These are phyloP conservation scores for Cyprinodon diabolis DNA, from an alignment of 2,797 vertebrate genomes.

Conservation along the genomic window DNA sequence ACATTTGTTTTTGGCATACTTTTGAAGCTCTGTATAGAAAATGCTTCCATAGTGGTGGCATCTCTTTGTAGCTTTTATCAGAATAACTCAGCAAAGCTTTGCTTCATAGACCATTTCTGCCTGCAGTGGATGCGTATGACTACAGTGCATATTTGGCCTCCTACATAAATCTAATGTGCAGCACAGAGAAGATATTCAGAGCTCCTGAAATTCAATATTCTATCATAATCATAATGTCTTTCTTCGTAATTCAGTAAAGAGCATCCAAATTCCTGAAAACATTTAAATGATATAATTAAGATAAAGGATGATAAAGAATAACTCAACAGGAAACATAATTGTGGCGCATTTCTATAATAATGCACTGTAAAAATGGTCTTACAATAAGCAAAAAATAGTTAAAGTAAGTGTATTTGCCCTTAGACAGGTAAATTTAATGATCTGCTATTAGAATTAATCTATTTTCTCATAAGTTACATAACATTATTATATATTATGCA, in stretches of 20 bases:
- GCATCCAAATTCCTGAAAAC: not conserved
- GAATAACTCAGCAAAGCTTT: not conserved
- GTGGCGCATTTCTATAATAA: too few species aligned
- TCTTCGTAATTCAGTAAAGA: not conserved
- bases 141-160: not conserved
- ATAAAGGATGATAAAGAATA: too few species aligned
- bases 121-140: not conserved
- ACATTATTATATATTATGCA: too few species aligned
- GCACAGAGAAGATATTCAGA: not conserved
- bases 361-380: too few species aligned
- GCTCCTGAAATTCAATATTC: not conserved
- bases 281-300: not conserved
- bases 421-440: too few species aligned
- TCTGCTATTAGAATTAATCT: too few species aligned
- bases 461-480: too few species aligned
- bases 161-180: not conserved
- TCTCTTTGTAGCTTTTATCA: not conserved
- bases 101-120: not conserved
- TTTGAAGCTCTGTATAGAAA: not conserved
- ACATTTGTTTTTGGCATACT: not conserved
- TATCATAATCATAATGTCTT: not conserved
- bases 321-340: too few species aligned
- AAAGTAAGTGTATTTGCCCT: too few species aligned
- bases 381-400: too few species aligned
- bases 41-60: not conserved